phyloP scores from a whole-genome alignment of 1,140 invertebrate species.

The Coptotermes formosanus region DNA sequence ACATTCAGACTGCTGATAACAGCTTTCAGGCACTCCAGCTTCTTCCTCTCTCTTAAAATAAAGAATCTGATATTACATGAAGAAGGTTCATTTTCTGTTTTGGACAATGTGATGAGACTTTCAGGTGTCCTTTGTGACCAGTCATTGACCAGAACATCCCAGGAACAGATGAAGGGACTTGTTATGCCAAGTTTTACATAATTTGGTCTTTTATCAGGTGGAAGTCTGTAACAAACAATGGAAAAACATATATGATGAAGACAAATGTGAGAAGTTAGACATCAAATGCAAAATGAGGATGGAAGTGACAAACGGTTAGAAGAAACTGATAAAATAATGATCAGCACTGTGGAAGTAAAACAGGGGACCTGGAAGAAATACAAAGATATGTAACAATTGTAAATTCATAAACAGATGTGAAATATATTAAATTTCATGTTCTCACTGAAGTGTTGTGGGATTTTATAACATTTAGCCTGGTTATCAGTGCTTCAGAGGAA shows the following conservation, averaged over 20 bases:
- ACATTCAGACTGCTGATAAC: slow-evolving; percentile 3
- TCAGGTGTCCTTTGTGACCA: slow-evolving; percentile 52
- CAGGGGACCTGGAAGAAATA: too few species aligned
- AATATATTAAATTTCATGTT: too few species aligned
- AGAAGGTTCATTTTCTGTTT: background rate
- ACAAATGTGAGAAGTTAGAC: background rate
- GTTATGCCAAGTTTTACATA: slow-evolving; percentile 72
- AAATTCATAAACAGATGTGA: too few species aligned
- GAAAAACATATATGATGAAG: too few species aligned
- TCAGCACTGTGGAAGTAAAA: too few species aligned
- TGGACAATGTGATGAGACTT: background rate
- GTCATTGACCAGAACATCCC: slow-evolving; percentile 66
- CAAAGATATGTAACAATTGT: background rate
- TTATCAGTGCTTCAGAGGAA: too few species aligned
- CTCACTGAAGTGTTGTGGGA: too few species aligned
- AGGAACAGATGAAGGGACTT: slow-evolving; percentile 75
- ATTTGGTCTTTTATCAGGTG: slow-evolving; percentile 83
- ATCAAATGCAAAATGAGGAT: background rate
- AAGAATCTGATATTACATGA: slow-evolving; percentile 43
- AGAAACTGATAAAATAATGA: background rate
- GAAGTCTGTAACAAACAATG: slow-evolving; percentile 50
- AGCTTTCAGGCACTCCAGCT: slow-evolving; percentile 47
- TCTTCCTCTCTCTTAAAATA: slow-evolving; percentile 55
- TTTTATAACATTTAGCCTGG: too few species aligned
- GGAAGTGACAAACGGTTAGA: too few species aligned